phyloP scores from a whole-genome alignment of 2,113 vertebrate species.

The Tenrec ecaudatus region DNA sequence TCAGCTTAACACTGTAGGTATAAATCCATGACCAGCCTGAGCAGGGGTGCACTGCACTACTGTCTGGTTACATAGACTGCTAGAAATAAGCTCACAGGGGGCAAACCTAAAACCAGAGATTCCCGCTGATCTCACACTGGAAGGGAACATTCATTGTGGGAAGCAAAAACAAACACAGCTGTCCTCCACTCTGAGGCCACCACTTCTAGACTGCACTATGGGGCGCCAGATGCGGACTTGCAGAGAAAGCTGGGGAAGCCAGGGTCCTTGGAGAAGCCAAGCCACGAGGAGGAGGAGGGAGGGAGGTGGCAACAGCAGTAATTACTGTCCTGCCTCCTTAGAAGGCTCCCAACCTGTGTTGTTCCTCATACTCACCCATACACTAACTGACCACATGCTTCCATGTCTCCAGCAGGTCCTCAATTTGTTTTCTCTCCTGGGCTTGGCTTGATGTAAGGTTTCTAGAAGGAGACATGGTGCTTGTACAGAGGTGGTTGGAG shows the following conservation, averaged over 20 bases:
- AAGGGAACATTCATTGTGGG: not conserved
- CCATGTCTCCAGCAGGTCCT: not conserved
- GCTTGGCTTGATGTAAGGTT: not conserved
- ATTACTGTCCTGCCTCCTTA: not conserved
- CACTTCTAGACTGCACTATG: not conserved
- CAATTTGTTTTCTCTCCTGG: not conserved
- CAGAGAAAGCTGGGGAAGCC: not conserved
- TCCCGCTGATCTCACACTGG: not conserved
- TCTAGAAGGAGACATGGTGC: not conserved
- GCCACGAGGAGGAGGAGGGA: not conserved
- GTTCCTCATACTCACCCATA: not conserved
- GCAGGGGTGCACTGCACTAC: not conserved
- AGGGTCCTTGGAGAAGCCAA: not conserved
- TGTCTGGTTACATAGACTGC: not conserved
- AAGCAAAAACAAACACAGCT: constrained; percentile 14
- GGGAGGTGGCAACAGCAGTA: not conserved
- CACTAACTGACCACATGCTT: no score
- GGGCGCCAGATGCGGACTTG: not conserved
- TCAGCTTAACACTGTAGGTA: no score
- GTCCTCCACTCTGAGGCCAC: not conserved
- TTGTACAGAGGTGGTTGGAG: not conserved
- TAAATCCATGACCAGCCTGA: not conserved
- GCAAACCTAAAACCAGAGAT: not conserved
- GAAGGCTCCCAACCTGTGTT: not conserved
- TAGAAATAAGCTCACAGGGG: not conserved